A percentile compares a stretch with the other conserved stretches of the same genome.
Conservation (phyloP, 2,797 vertebrate genomes). For the Poeciliopsis turneri region DNA sequence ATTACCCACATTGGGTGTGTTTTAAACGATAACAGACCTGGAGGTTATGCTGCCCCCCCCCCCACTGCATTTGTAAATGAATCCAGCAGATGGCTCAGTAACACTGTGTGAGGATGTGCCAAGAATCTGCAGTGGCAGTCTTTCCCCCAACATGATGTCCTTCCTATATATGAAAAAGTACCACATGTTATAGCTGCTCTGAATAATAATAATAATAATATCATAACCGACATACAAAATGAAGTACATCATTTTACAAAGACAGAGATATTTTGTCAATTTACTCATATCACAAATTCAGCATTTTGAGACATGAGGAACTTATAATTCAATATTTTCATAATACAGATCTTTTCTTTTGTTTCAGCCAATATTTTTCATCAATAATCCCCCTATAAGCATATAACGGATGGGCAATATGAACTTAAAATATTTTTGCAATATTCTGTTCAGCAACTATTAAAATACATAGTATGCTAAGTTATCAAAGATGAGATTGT, state of each 20-base stretch:
- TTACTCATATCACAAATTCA: slow-evolving; percentile 20
- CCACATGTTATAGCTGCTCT: background rate
- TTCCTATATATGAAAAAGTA: background rate
- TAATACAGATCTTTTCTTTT: slow-evolving; percentile 7
- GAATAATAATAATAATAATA: background rate
- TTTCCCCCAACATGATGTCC: background rate
- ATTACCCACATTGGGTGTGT: background rate
- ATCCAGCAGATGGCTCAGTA: slow-evolving; percentile 68
- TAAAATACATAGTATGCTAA: background rate
- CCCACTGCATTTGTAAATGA: slow-evolving; percentile 31
- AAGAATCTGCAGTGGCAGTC: background rate
- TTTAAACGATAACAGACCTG: background rate
- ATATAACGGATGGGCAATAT: background rate
- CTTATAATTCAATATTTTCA: slow-evolving; percentile 4
- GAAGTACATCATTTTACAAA: background rate
- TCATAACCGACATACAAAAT: background rate
- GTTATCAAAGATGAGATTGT: background rate
- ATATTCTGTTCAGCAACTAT: background rate
- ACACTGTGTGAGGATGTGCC: slow-evolving; percentile 4
- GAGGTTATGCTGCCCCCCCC: background rate
- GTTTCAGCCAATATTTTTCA: background rate
- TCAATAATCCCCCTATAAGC: no score
- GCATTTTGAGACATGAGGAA: background rate
- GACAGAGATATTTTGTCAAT: slow-evolving; percentile 3
- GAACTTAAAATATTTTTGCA: background rate